Evolutionary conservation across 2,888 invertebrate species (phyloP), one percentile per base, ranked within the genome.

Genomic region (Hypsopygia costalis): DNA sequence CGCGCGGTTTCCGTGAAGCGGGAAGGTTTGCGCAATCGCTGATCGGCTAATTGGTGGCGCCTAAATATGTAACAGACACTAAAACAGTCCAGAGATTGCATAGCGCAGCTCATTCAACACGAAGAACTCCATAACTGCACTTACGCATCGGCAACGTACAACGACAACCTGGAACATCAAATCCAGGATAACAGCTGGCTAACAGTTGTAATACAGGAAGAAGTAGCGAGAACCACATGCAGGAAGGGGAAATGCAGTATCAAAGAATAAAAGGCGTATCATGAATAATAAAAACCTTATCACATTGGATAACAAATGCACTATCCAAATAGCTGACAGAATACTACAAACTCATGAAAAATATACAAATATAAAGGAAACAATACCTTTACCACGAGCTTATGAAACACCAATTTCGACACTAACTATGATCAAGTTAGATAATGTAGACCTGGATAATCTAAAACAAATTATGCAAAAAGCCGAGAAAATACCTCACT

Each of bases 51-150:
- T n/a, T n/a, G n/a, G n/a, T n/a, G n/a, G n/a, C n/a, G n/a, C n/a
- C n/a, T n/a, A n/a, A n/a, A n/a, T n/a, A n/a, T n/a, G n/a, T n/a
- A n/a, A n/a, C n/a, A n/a, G n/a, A 21, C 11, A 0, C 30, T 58
- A 6, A 8, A 34, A 4, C 29, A 56, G 11, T 51, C 55, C 5
- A 36, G 33, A 0, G 55, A 57, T 12, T 56, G 52, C 43, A 50
- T 58, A 16, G 56, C 51, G 0, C 56, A 55, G n/a, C n/a, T n/a
- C n/a, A n/a, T n/a, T n/a, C n/a, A n/a, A n/a, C n/a, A n/a, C n/a
- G n/a, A n/a, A n/a, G 30, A 55, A 46, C 56, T 49, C 9, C 51
- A 58, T 6, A 54, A 55, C 20, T 52, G 48, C 30, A 52, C 49
- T 0, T 49, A 49, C 12, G 45, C n/a, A 21, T 20, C 20, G 5